phyloP scores from a whole-genome alignment of 1,140 invertebrate genomes.

The Pachyrhynchus sulphureomaculatus region DNA sequence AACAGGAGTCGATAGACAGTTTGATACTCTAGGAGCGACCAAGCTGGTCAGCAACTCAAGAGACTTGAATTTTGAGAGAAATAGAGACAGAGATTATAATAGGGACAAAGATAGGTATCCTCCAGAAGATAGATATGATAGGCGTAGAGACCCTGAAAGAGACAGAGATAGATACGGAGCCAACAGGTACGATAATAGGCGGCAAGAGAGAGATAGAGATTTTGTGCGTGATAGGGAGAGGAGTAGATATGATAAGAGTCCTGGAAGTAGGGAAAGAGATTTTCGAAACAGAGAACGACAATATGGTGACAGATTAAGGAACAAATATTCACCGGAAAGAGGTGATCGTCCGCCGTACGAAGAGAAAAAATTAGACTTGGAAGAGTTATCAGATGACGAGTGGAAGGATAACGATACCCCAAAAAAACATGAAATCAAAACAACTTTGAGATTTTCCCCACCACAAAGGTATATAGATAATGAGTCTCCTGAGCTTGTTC shows the following conservation, averaged over 20 bases:
- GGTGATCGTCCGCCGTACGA: not conserved
- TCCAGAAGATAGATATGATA: not conserved
- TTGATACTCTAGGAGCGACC: not conserved
- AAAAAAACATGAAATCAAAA: constrained; percentile 39
- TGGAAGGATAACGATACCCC: constrained; percentile 49
- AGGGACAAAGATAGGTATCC: constrained; percentile 1
- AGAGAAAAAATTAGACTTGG: constrained; percentile 22
- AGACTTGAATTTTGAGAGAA: not conserved
- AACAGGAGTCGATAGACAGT: not conserved
- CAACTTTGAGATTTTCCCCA: not conserved
- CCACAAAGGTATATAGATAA: not conserved
- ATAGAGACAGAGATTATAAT: not conserved
- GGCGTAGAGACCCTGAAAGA: not conserved
- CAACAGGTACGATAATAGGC: not conserved
- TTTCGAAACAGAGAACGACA: not conserved
- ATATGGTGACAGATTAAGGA: not conserved
- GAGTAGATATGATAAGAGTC: not conserved
- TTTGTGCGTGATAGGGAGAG: not conserved
- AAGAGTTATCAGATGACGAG: constrained; percentile 48
- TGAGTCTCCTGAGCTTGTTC: constrained; percentile 11
- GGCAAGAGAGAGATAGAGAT: not conserved
- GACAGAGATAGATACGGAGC: not conserved
- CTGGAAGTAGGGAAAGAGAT: not conserved
- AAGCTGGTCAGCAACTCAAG: not conserved
- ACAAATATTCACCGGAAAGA: not conserved